phyloP scores from a whole-genome alignment of 2,888 invertebrate genomes.

The Copidosoma aretas region DNA sequence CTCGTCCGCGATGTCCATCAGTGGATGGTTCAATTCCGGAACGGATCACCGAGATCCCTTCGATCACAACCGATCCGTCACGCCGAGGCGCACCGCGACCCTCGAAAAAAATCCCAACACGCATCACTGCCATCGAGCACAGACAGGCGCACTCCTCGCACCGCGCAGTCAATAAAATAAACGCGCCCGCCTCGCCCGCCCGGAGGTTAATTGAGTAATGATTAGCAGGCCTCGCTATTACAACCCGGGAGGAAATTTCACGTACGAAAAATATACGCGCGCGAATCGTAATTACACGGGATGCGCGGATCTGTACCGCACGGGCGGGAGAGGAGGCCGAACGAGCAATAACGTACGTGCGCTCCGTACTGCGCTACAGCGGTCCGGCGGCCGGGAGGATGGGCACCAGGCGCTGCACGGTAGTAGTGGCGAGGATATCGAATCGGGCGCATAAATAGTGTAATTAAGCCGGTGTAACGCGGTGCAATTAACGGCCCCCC shows the following conservation, averaged over 20 bases:
- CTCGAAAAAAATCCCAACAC: no score
- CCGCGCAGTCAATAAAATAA: no score
- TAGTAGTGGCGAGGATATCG: slow-evolving; percentile 32
- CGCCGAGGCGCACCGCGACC: no score
- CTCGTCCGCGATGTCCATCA: no score
- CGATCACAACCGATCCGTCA: no score
- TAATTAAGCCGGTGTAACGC: slow-evolving; percentile 52
- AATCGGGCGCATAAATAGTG: slow-evolving; percentile 54
- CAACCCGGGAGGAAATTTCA: slow-evolving; percentile 8
- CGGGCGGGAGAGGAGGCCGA: slow-evolving; percentile 16
- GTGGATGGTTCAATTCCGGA: no score
- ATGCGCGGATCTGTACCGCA: slow-evolving; percentile 4
- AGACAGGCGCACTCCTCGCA: no score
- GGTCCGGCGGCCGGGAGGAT: not conserved
- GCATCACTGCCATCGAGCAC: no score
- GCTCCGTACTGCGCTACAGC: not conserved
- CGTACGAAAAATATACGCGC: slow-evolving; percentile 4
- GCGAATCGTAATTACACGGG: slow-evolving; percentile 14
- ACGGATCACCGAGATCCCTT: no score
- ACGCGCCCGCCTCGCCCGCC: not conserved
- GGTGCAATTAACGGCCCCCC: slow-evolving; percentile 51
- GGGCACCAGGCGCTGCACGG: slow-evolving; percentile 38
- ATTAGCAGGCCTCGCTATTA: not conserved
- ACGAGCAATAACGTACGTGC: not conserved
- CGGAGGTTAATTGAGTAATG: not conserved